Conservation (phyloP, 1,140 invertebrate genomes). For the Rhopalosiphum padi region DNA sequence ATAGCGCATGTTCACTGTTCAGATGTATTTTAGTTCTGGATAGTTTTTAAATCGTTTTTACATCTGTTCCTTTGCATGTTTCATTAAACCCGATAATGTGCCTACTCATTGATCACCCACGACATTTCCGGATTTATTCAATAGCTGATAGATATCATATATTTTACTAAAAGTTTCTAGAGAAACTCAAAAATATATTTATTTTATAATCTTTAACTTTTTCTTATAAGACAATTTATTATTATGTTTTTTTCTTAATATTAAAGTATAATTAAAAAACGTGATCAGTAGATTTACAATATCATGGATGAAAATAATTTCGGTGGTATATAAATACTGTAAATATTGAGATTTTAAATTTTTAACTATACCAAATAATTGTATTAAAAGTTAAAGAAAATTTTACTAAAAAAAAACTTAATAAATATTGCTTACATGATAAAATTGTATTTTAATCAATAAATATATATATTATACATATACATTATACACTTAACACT, state of each 20-base stretch:
- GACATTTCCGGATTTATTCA: not conserved
- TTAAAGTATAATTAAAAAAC: not conserved
- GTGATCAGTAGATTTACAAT: not conserved
- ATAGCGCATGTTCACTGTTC: constrained; percentile 30
- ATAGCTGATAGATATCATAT: not conserved
- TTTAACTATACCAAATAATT: not conserved
- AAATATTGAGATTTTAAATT: not conserved
- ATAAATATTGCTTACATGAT: too few relatives aligned
- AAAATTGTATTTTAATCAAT: not conserved
- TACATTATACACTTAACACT: too few relatives aligned
- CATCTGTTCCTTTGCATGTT: constrained; percentile 1
- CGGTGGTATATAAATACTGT: not conserved
- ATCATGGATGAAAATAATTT: not conserved
- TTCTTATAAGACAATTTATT: not conserved
- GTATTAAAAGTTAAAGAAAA: too few relatives aligned
- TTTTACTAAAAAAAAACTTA: too few relatives aligned
- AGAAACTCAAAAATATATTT: not conserved
- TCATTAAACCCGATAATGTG: not conserved
- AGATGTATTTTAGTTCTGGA: constrained; percentile 28
- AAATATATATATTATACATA: too few relatives aligned
- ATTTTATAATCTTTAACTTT: not conserved
- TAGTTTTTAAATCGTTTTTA: constrained; percentile 48
- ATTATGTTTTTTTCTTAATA: not conserved
- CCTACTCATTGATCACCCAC: not conserved
- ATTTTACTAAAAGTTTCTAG: not conserved